Evolutionary conservation across 2,797 vertebrate species (phyloP).

Genomic region (Leptodactylus fallax): DNA sequence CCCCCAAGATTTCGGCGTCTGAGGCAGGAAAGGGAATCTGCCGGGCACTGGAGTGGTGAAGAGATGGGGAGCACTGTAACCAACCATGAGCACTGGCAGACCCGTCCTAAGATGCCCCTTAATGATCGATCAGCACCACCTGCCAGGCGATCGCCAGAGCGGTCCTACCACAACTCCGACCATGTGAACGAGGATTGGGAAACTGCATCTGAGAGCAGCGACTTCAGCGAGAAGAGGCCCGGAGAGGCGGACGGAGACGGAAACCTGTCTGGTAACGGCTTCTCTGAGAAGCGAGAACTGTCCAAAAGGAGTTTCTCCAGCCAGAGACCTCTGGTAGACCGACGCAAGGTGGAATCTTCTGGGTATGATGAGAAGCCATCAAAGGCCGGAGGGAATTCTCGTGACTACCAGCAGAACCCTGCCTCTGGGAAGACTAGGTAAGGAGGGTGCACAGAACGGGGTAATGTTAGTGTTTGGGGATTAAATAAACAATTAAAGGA

Average conservation of each 20-base stretch:
- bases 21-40: conserved; percentile 86
- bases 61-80: conserved; percentile 85
- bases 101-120: conserved; percentile 76
- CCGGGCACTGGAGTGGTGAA: conserved; percentile 88
- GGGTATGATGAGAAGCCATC: conserved; percentile 82
- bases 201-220: conserved; percentile 94
- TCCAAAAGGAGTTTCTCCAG: conserved; percentile 98
- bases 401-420: conserved; percentile 88
- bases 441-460: too few species aligned
- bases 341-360: conserved; percentile 87
- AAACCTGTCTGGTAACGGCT: conserved; percentile 74
- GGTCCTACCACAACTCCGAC: conserved; percentile 79
- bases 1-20: conserved; percentile 93
- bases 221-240: conserved; percentile 90
- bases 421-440: conserved; percentile 76
- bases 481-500: too few species aligned
- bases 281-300: conserved; percentile 91
- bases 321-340: conserved; percentile 90
- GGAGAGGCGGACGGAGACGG: conserved; percentile 80
- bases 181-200: conserved; percentile 94
- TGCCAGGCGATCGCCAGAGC: conserved; percentile 76
- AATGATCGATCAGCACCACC: conserved; percentile 79
- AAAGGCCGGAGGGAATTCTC: conserved; percentile 75
- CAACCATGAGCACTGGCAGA: conserved; percentile 81
- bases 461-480: too few species aligned